Conservation (phyloP, 2,797 vertebrate species). For the Gobio occitaniae region DNA sequence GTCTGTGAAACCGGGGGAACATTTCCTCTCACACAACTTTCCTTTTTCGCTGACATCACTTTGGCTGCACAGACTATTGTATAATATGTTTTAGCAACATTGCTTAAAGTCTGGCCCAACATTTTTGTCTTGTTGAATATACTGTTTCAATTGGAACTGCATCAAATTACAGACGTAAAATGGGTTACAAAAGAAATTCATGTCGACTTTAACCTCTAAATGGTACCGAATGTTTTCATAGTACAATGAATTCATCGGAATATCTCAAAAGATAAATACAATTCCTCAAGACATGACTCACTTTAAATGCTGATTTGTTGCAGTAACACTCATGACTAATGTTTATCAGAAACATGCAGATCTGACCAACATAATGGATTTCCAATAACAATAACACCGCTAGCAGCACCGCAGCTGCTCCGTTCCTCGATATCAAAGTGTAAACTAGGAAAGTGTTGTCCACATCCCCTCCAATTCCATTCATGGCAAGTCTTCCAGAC, state of each 20-base stretch:
- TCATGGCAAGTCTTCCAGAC: conserved; percentile 47
- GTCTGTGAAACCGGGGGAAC: no score
- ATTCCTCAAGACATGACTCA: conserved; percentile 3
- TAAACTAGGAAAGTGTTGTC: conserved; percentile 31
- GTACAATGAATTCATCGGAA: neutral
- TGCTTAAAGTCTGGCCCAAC: neutral
- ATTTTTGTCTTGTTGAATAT: neutral
- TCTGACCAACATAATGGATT: neutral
- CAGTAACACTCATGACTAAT: conserved; percentile 19
- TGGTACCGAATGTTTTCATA: neutral
- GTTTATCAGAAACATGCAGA: conserved; percentile 7
- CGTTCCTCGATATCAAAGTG: conserved; percentile 36
- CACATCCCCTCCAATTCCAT: conserved; percentile 24
- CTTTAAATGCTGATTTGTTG: neutral
- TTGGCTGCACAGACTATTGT: neutral
- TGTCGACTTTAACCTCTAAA: neutral
- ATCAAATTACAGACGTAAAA: neutral
- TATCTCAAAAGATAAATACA: conserved; percentile 2
- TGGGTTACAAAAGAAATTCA: neutral
- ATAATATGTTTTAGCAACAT: neutral
- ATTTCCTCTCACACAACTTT: neutral
- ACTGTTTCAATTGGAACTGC: neutral
- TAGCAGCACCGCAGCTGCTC: neutral
- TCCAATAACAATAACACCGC: conserved; percentile 23
- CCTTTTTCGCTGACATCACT: neutral